Evolutionary conservation across 1,140 invertebrate species (phyloP).

Genomic region (Amphibalanus amphitrite): DNA sequence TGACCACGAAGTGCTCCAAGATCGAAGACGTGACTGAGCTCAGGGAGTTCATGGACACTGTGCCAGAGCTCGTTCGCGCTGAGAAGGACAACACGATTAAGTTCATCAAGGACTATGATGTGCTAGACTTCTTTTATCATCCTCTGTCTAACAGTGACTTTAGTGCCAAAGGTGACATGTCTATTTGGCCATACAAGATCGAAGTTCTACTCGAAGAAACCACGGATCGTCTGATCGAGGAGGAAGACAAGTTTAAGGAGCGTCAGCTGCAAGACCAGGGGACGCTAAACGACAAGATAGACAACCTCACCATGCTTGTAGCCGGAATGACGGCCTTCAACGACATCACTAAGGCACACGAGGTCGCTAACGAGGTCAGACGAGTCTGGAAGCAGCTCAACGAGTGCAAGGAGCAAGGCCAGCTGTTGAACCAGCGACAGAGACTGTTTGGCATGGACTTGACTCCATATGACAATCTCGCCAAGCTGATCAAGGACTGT

Average conservation of each 20-base stretch:
- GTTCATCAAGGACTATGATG: slow-evolving; percentile 40
- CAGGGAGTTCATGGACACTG: slow-evolving; percentile 54
- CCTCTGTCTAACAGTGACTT: neutral
- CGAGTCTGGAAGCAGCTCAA: slow-evolving; percentile 47
- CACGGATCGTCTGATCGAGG: slow-evolving; percentile 30
- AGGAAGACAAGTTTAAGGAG: slow-evolving; percentile 51
- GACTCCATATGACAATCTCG: slow-evolving; percentile 45
- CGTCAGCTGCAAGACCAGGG: slow-evolving; percentile 47
- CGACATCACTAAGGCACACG: slow-evolving; percentile 39
- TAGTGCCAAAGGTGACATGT: neutral
- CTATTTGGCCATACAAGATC: neutral
- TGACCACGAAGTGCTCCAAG: slow-evolving; percentile 33
- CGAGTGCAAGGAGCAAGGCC: slow-evolving; percentile 44
- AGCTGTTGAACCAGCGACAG: slow-evolving; percentile 49
- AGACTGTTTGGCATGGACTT: slow-evolving; percentile 48
- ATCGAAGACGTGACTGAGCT: slow-evolving; percentile 55
- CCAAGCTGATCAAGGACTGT: slow-evolving; percentile 50
- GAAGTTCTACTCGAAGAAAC: neutral
- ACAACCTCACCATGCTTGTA: slow-evolving; percentile 28
- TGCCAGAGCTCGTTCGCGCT: slow-evolving; percentile 41
- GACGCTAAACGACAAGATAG: slow-evolving; percentile 42
- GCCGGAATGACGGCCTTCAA: slow-evolving; percentile 29
- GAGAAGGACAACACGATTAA: slow-evolving; percentile 35
- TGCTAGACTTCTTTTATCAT: slow-evolving; percentile 35
- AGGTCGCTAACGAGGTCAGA: slow-evolving; percentile 50